phyloP scores from a whole-genome alignment of 2,888 invertebrate genomes.

The Polietes domitor region DNA sequence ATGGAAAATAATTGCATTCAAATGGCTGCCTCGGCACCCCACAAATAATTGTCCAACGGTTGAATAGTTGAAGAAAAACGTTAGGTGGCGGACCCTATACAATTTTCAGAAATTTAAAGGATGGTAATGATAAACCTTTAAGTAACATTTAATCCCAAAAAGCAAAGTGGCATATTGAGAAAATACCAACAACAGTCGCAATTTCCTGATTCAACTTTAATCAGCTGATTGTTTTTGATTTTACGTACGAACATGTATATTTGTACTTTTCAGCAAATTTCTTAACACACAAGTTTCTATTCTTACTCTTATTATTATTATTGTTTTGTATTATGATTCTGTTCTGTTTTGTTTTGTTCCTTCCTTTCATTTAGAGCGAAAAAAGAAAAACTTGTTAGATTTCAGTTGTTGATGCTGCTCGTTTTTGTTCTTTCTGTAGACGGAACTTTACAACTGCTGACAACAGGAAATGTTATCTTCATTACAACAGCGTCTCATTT shows the following conservation, averaged over 20 bases:
- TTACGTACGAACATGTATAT: not conserved
- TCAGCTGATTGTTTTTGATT: slow-evolving; percentile 63
- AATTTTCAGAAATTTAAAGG: too few species aligned
- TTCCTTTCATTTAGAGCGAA: slow-evolving; percentile 42
- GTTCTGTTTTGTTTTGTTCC: slow-evolving; percentile 37
- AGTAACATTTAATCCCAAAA: too few species aligned
- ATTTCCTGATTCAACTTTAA: too few species aligned
- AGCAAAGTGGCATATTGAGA: too few species aligned
- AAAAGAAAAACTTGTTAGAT: slow-evolving; percentile 23
- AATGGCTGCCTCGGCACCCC: too few species aligned
- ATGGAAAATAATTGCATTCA: too few species aligned
- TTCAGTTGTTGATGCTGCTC: slow-evolving; percentile 23
- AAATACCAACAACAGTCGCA: not conserved
- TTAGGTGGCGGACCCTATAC: too few species aligned
- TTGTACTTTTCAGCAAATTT: slow-evolving; percentile 50
- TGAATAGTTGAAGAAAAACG: too few species aligned
- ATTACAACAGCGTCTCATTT: slow-evolving; percentile 74
- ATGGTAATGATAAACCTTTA: too few species aligned
- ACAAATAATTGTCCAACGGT: too few species aligned
- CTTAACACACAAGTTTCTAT: slow-evolving; percentile 35
- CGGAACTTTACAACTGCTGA: slow-evolving; percentile 72
- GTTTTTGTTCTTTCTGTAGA: slow-evolving; percentile 57
- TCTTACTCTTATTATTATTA: slow-evolving; percentile 33
- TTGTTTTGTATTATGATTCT: slow-evolving; percentile 31
- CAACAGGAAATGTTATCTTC: slow-evolving; percentile 77